Conservation (phyloP, 2,113 vertebrate species). For the Gallinago paraguaiae region DNA sequence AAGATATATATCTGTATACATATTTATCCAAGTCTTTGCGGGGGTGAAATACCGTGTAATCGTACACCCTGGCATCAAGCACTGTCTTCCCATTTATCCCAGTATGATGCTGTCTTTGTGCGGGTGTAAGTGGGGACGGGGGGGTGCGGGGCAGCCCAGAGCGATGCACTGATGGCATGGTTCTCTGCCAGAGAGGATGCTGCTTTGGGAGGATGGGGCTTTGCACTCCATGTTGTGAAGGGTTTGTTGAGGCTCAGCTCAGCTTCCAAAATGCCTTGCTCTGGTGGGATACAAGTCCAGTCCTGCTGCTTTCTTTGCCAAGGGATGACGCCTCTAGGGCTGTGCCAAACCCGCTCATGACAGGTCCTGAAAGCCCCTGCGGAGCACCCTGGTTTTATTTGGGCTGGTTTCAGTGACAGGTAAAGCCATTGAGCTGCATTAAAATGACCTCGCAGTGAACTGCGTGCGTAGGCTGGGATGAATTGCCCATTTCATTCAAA, state of each 20-base stretch:
- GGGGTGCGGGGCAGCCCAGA: not conserved
- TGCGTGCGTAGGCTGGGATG: not conserved
- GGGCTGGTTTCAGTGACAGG: conserved; percentile 14
- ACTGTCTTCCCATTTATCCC: not conserved
- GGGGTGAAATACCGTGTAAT: not conserved
- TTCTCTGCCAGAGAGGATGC: not conserved
- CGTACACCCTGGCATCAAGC: not conserved
- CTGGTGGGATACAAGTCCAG: fast-evolving
- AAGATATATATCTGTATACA: not conserved
- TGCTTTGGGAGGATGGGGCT: not conserved
- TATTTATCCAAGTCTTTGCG: not conserved
- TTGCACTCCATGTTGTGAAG: not conserved
- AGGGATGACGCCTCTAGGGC: not conserved
- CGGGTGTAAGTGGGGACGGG: not conserved
- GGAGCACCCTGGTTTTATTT: not conserved
- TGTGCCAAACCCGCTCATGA: not conserved
- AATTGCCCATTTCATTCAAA: conserved; percentile 66
- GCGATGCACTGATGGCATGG: fast-evolving
- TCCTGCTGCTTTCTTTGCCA: fast-evolving
- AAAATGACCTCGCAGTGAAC: conserved; percentile 56
- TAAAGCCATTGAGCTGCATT: conserved; percentile 17
- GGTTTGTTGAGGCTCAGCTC: not conserved
- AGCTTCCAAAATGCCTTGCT: no score
- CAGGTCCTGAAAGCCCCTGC: not conserved
- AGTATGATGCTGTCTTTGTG: not conserved